phyloP scores from a whole-genome alignment of 2,888 invertebrate species.

The Hyles lineata region DNA sequence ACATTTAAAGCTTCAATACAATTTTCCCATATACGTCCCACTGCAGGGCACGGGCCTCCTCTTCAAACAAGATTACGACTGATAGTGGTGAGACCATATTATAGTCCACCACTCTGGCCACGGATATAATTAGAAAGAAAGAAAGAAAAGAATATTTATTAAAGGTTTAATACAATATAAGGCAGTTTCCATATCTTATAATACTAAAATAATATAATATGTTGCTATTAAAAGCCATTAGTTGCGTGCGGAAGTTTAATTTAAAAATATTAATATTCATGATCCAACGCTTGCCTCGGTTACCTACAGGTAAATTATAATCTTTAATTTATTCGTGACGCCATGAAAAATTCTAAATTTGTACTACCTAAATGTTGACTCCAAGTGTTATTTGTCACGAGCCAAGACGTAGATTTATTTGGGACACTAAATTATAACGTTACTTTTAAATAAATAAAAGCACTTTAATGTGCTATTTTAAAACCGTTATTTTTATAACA shows the following conservation, averaged over 20 bases:
- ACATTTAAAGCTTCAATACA: too few species aligned
- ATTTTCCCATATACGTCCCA: too few species aligned
- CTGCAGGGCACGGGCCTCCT: too few species aligned
- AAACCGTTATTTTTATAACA: not conserved
- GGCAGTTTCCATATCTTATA: not conserved
- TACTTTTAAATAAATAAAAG: not conserved
- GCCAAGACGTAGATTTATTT: slow-evolving; percentile 12
- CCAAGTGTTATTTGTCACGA: slow-evolving; percentile 11
- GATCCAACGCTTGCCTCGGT: not conserved
- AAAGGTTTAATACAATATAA: too few species aligned
- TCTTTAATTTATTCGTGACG: slow-evolving; percentile 4
- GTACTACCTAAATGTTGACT: not conserved
- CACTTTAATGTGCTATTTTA: not conserved
- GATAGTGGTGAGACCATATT: too few species aligned
- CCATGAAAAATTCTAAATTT: slow-evolving; percentile 14
- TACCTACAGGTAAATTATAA: slow-evolving; percentile 5
- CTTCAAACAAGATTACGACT: too few species aligned
- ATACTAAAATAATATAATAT: not conserved
- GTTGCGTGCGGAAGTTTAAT: not conserved
- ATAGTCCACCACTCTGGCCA: too few species aligned
- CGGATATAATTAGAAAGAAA: too few species aligned
- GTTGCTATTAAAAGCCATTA: not conserved
- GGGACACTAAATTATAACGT: not conserved
- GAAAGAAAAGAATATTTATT: too few species aligned
- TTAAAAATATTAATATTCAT: not conserved